These are phyloP conservation scores for Marronus borbonicus DNA, from an alignment of 2,888 invertebrate genomes.

Conservation along the genomic window DNA sequence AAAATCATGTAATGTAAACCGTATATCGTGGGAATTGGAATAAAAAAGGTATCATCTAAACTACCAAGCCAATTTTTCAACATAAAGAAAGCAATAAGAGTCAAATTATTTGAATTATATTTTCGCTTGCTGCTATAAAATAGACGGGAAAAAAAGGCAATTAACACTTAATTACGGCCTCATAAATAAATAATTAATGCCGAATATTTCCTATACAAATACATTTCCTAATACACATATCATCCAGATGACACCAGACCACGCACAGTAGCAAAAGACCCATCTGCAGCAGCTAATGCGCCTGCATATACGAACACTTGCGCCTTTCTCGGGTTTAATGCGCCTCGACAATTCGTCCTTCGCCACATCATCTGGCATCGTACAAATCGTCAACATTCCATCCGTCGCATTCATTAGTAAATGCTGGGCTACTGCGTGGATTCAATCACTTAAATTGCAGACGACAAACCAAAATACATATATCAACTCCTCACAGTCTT, in stretches of 20 bases:
- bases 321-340: constrained; percentile 35
- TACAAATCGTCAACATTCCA: constrained; percentile 48
- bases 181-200: constrained; percentile 4
- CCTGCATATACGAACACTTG: constrained; percentile 23
- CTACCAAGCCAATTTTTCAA: too few species aligned
- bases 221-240: neutral
- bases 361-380: constrained; percentile 45
- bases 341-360: constrained; percentile 33
- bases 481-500: constrained; percentile 13
- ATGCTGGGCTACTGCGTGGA: constrained; percentile 26
- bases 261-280: constrained; percentile 21
- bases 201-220: neutral
- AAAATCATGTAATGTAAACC: too few species aligned
- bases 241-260: neutral
- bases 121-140: neutral
- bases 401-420: constrained; percentile 39
- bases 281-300: constrained; percentile 34
- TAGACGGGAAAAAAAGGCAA: neutral
- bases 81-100: too few species aligned
- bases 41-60: too few species aligned
- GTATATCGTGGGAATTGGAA: too few species aligned
- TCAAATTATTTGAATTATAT: neutral
- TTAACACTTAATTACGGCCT: neutral
- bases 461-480: neutral
- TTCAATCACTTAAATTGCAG: constrained; percentile 36